Conservation (phyloP, 2,888 invertebrate genomes). For the Panopea generosa region DNA sequence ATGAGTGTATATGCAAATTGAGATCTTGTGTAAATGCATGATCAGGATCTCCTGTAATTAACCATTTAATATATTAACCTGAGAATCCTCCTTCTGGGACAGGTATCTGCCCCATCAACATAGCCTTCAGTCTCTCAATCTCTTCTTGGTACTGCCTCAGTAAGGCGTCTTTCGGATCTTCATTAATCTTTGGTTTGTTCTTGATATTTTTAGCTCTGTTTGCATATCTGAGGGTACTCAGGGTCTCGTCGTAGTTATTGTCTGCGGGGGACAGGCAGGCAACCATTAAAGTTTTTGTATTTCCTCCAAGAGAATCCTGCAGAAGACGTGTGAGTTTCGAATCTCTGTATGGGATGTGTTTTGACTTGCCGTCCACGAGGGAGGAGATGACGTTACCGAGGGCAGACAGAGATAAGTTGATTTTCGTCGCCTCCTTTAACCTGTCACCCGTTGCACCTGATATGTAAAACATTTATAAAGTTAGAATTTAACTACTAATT, state of each 20-base stretch:
- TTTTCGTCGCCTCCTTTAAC: conserved; percentile 95
- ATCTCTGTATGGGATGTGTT: conserved; percentile 92
- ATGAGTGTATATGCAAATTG: no score
- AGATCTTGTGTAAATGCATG: no score
- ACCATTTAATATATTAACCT: not conserved
- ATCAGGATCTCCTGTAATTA: no score
- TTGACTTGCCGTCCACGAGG: conserved; percentile 92
- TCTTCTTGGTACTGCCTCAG: conserved; percentile 94
- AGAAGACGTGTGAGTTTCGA: conserved; percentile 89
- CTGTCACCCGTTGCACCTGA: conserved; percentile 93
- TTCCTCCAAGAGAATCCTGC: conserved; percentile 88
- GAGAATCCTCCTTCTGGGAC: conserved; percentile 67
- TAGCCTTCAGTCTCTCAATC: conserved; percentile 89
- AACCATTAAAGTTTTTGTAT: conserved; percentile 95
- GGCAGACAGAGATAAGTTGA: conserved; percentile 94
- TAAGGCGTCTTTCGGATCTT: conserved; percentile 96
- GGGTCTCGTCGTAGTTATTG: conserved; percentile 93
- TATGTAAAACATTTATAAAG: conserved; percentile 1
- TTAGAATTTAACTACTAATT: not conserved
- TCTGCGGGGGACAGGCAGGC: conserved; percentile 94
- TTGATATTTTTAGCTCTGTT: conserved; percentile 93
- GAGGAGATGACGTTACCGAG: conserved; percentile 96
- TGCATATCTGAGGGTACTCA: conserved; percentile 93
- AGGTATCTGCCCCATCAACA: conserved; percentile 83
- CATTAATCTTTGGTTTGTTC: conserved; percentile 93